A percentile compares a stretch with the other conserved stretches of the same genome.
Evolutionary conservation across 2,797 vertebrate species (phyloP).

Genomic region (Capromys pilorides): DNA sequence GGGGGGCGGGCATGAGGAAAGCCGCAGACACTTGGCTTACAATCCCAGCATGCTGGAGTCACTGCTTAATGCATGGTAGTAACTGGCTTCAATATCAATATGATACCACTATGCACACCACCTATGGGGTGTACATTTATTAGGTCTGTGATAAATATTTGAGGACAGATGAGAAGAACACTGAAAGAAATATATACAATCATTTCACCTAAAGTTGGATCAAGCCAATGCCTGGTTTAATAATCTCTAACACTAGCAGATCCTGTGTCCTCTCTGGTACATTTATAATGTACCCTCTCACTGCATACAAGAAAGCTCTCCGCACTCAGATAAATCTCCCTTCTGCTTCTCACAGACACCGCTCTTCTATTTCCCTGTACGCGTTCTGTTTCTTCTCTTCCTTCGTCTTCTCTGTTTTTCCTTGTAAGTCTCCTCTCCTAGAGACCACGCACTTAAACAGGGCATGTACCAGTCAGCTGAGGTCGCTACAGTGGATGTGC

Average conservation of each 20-base stretch:
- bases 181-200: background rate
- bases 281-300: background rate
- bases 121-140: background rate
- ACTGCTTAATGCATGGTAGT: background rate
- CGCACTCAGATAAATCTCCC: background rate
- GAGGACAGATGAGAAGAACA: background rate
- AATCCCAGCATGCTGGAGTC: background rate
- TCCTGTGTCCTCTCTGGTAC: background rate
- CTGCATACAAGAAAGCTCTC: background rate
- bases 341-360: conserved; percentile 2
- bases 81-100: background rate
- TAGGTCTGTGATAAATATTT: conserved; percentile 6
- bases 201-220: conserved; percentile 24
- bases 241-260: background rate
- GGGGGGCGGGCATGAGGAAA: conserved; percentile 32
- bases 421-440: conserved; percentile 24
- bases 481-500: background rate
- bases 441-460: conserved; percentile 3
- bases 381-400: background rate
- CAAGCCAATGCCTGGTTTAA: conserved; percentile 8
- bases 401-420: background rate
- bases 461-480: background rate
- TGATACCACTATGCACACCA: background rate
- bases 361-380: background rate
- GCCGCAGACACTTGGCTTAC: background rate